phyloP scores from a whole-genome alignment of 64 coral and sea anemone genomes.

The Catalaphyllia jardinei region DNA sequence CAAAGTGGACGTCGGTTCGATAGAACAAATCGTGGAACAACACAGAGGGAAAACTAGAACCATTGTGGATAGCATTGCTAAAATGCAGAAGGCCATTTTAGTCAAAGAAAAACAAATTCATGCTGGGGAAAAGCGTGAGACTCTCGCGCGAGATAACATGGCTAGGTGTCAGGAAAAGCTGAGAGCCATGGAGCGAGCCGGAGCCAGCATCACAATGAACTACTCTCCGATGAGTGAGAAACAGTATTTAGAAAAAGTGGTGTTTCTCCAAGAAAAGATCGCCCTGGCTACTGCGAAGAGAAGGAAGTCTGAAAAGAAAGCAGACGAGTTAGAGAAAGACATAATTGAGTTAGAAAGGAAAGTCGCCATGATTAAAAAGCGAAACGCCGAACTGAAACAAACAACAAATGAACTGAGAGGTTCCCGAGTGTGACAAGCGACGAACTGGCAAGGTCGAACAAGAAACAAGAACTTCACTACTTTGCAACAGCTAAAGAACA shows the following conservation, averaged over 20 bases:
- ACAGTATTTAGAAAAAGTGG: slow-evolving; percentile 21
- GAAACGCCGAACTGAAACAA: slow-evolving; percentile 10
- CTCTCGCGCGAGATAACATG: neutral
- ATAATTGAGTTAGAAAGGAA: slow-evolving; percentile 24
- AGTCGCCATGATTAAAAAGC: neutral
- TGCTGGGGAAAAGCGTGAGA: slow-evolving; percentile 3
- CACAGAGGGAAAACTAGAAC: neutral
- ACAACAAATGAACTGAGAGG: slow-evolving; percentile 31
- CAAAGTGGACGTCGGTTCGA: slow-evolving; percentile 19
- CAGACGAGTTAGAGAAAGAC: slow-evolving; percentile 14
- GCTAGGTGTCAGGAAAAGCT: slow-evolving; percentile 14
- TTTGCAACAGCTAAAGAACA: neutral
- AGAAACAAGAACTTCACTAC: neutral
- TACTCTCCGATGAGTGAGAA: slow-evolving; percentile 22
- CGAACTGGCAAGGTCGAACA: no score
- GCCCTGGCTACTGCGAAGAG: neutral
- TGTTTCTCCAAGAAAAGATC: neutral
- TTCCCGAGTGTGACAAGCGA: neutral
- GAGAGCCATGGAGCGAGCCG: slow-evolving; percentile 8
- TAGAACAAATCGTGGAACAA: neutral
- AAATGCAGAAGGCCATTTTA: slow-evolving; percentile 8
- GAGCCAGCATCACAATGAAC: neutral
- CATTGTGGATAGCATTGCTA: neutral
- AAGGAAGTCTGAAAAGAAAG: slow-evolving; percentile 31
- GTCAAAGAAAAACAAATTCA: slow-evolving; percentile 19